Conservation (phyloP, 2,113 vertebrate genomes). For the Cyprinus carpio region DNA sequence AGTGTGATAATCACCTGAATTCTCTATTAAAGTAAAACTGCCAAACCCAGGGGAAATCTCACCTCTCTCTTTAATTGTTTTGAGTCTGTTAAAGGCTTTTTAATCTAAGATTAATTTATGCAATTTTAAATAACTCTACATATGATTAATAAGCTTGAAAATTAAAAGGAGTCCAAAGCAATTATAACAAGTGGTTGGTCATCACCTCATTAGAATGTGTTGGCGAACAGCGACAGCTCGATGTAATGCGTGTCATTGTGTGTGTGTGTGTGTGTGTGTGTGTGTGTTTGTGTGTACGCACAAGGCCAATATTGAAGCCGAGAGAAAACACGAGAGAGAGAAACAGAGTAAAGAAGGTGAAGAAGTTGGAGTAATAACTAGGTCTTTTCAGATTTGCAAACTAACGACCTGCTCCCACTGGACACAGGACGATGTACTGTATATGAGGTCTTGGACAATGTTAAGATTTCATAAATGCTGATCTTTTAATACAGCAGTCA, state of each 20-base stretch:
- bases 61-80: slow-evolving; percentile 99
- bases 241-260: slow-evolving; percentile 64
- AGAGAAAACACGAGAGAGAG: slow-evolving; percentile 64
- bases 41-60: slow-evolving; percentile 95
- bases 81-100: slow-evolving; percentile 96
- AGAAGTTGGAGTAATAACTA: slow-evolving; percentile 80
- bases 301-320: slow-evolving; percentile 29
- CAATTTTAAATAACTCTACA: slow-evolving; percentile 99
- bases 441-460: slow-evolving; percentile 52
- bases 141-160: slow-evolving; percentile 99
- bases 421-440: slow-evolving; percentile 57
- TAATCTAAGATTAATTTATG: slow-evolving; percentile 99
- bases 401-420: slow-evolving; percentile 78
- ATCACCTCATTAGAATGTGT: slow-evolving; percentile 96
- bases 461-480: slow-evolving; percentile 59
- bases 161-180: slow-evolving; percentile 99
- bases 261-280: slow-evolving; percentile 57
- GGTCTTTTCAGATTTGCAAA: slow-evolving; percentile 85
- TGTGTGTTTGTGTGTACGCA: background rate
- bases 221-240: slow-evolving; percentile 79
- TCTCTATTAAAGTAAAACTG: slow-evolving; percentile 91
- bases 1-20: slow-evolving; percentile 97
- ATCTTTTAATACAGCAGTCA: slow-evolving; percentile 57
- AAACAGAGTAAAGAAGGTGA: slow-evolving; percentile 73
- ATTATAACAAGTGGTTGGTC: slow-evolving; percentile 98